These are phyloP conservation scores for Frankliniella fusca DNA, from an alignment of 2,888 invertebrate species.

Conservation along the genomic window DNA sequence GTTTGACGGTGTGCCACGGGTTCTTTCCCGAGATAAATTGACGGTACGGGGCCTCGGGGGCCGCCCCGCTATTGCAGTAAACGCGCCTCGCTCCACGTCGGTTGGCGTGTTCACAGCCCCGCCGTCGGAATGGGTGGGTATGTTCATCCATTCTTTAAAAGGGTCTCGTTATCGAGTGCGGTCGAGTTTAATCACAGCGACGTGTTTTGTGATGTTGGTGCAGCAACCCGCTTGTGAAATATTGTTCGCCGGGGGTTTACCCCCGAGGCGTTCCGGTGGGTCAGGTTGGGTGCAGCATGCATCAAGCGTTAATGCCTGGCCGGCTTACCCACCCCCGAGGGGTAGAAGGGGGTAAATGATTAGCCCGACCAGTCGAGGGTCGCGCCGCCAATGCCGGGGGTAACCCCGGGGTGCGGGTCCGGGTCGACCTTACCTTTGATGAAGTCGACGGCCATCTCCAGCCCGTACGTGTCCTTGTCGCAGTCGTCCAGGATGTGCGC, in stretches of 20 bases:
- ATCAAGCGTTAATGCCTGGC: not conserved
- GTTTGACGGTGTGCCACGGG: not conserved
- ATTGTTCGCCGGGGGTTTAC: not conserved
- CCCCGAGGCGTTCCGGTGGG: no score
- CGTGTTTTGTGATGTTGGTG: not conserved
- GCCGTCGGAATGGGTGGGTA: not conserved
- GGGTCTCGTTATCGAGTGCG: not conserved
- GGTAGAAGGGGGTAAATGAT: not conserved
- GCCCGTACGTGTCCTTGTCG: constrained; percentile 91
- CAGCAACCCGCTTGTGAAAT: not conserved
- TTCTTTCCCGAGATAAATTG: no score
- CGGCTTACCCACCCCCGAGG: not conserved
- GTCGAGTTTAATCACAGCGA: not conserved
- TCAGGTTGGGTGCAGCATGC: constrained; percentile 2
- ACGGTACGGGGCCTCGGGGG: no score
- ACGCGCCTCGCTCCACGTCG: no score
- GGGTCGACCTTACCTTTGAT: constrained; percentile 72
- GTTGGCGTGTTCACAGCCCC: not conserved
- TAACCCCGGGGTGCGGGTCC: not conserved
- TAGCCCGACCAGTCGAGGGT: not conserved
- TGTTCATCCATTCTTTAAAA: not conserved
- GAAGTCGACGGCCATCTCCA: constrained; percentile 94
- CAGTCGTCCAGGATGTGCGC: constrained; percentile 91
- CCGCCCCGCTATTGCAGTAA: no score
- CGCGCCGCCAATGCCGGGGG: not conserved